Evolutionary conservation across 2,113 vertebrate species (phyloP), one percentile per base, ranked within the genome.

Genomic region (Todiramphus chloris): DNA sequence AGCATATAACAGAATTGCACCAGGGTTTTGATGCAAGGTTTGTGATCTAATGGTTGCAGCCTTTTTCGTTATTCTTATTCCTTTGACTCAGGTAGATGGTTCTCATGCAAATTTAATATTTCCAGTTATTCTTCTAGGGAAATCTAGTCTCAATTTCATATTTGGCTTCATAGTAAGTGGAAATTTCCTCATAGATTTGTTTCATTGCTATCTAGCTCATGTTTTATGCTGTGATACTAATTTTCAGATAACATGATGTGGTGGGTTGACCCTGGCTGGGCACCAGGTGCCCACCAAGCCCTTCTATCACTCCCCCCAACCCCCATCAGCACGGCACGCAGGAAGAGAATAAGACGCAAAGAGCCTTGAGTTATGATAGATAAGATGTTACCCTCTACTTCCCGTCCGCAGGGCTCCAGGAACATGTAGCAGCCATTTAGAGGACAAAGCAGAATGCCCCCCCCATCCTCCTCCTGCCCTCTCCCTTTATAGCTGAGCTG

Each of bases 121-220:
- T 90, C 44, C 51, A 83, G 2, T 84, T 83, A 68, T 81, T 93
- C 56, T 51, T 91, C 67, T 92, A 66, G 77, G 66, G 69, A 81
- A 87, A 86, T 80, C 73, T 94, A 83, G 43, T 83, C 41, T 92
- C 41, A 51, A 2, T 95, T 83, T 94, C 10, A 27, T 89, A 74
- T 95, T 93, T 93, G 69, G 35, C 81, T 76, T 85, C 83, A 46
- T 82, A 56, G 35, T 90, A 92, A 92, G 59, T 46, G 46, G 46
- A 46, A 46, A 46, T 46, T 46, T 20, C 43, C 43, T 43, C 43
- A 81, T 63, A 58, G 77, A 81, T 73, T 90, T 90, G n/a, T 89
- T 94, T 95, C 55, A 18, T 60, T 89, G 59, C 66, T 84, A 27
- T 64, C 53, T 30, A 77, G 78, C 39, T 79, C 9, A 21, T 74